Conservation (phyloP, 2,888 invertebrate genomes). For the Drosophila flavopinicola region DNA sequence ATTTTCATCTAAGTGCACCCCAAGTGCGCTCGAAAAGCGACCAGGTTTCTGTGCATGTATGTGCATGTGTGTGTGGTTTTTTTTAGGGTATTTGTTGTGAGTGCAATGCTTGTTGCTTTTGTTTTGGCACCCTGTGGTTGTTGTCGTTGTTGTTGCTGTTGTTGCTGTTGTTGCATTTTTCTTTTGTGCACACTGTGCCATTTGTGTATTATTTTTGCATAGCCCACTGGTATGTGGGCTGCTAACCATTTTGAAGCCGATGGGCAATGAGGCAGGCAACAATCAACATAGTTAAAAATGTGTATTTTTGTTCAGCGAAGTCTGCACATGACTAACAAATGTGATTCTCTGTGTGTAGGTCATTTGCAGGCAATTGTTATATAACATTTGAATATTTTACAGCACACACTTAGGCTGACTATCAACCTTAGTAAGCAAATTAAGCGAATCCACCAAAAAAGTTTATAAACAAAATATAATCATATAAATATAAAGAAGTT, state of each 20-base stretch:
- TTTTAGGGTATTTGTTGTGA: constrained; percentile 45
- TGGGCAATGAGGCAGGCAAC: constrained; percentile 36
- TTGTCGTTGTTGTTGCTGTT: constrained; percentile 27
- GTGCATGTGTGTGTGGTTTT: constrained; percentile 16
- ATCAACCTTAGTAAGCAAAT: too few species aligned
- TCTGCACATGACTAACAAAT: constrained; percentile 52
- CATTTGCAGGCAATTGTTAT: constrained; percentile 55
- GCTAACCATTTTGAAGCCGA: constrained; percentile 41
- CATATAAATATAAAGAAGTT: too few species aligned
- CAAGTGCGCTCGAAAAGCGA: constrained; percentile 69
- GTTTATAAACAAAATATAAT: too few species aligned
- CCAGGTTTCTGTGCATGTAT: constrained; percentile 45
- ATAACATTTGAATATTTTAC: not conserved
- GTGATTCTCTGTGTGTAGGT: constrained; percentile 18
- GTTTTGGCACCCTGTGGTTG: constrained; percentile 41
- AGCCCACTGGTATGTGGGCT: constrained; percentile 42
- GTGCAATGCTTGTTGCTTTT: constrained; percentile 68
- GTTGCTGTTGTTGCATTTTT: constrained; percentile 26
- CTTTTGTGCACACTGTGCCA: constrained; percentile 47
- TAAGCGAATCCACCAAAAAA: too few species aligned
- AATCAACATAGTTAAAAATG: constrained; percentile 33
- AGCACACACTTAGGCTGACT: constrained; percentile 14
- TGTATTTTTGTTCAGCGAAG: constrained; percentile 12
- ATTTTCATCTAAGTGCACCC: constrained; percentile 74
- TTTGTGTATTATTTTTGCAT: constrained; percentile 70